These are phyloP conservation scores for Lanius ludovicianus DNA, from an alignment of 2,113 vertebrate species.

Conservation along the genomic window DNA sequence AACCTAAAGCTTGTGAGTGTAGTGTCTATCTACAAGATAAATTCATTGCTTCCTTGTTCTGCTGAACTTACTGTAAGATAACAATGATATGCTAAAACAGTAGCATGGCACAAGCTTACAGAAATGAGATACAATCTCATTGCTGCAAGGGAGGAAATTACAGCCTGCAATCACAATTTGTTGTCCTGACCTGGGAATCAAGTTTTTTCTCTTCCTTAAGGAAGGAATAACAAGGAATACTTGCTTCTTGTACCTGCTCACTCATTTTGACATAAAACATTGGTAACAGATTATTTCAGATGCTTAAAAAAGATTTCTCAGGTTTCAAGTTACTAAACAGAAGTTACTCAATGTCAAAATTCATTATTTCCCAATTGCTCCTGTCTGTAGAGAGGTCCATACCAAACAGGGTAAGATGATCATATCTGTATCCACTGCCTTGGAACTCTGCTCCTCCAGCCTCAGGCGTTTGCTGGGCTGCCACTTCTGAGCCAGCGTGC, in stretches of 20 bases:
- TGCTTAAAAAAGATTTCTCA: not conserved
- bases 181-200: not conserved
- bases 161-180: not conserved
- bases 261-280: not conserved
- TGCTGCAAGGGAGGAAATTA: not conserved
- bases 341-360: not conserved
- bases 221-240: not conserved
- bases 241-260: not conserved
- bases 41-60: not conserved
- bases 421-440: constrained; percentile 95
- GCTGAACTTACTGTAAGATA: not conserved
- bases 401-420: constrained; percentile 91
- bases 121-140: constrained; percentile 3
- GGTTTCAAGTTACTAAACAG: not conserved
- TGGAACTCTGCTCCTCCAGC: constrained; percentile 86
- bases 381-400: not conserved
- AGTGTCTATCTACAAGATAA: not conserved
- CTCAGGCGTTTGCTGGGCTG: constrained; percentile 83
- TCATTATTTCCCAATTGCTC: not conserved
- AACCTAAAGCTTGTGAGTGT: not conserved
- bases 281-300: not conserved
- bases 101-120: not conserved
- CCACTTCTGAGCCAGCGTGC: constrained; percentile 92
- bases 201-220: not conserved
- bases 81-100: not conserved